Conservation (phyloP, 2,888 invertebrate species). For the Creontiades dilutus region DNA sequence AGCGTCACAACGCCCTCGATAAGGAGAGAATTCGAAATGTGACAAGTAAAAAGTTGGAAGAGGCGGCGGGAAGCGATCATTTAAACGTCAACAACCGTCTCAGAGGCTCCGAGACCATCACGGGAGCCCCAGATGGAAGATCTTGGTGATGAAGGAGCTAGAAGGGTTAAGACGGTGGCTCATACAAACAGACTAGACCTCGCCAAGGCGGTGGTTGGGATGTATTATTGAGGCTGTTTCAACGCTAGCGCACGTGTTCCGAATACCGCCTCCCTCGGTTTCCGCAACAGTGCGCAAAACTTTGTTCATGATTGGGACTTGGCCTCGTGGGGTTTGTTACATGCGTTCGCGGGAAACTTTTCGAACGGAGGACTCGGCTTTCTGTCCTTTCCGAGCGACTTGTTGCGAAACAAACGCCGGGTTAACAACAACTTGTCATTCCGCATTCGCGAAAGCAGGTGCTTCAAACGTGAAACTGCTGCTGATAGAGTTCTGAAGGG, state of each 20-base stretch:
- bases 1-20: neutral
- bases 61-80: slow-evolving; percentile 29
- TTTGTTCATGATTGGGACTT: slow-evolving; percentile 71
- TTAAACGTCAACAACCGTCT: slow-evolving; percentile 40
- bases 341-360: slow-evolving; percentile 66
- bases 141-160: slow-evolving; percentile 23
- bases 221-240: slow-evolving; percentile 70
- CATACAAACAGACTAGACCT: slow-evolving; percentile 51
- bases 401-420: slow-evolving; percentile 5
- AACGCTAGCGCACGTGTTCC: slow-evolving; percentile 66
- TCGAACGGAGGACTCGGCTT: slow-evolving; percentile 40
- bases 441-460: slow-evolving; percentile 3
- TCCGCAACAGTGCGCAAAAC: slow-evolving; percentile 64
- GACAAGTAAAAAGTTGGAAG: slow-evolving; percentile 21
- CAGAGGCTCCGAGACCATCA: neutral
- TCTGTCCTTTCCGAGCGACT: slow-evolving; percentile 35
- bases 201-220: slow-evolving; percentile 26
- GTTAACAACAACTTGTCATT: slow-evolving; percentile 12
- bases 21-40: slow-evolving; percentile 55
- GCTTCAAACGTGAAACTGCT: neutral
- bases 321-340: slow-evolving; percentile 49
- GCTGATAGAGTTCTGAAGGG: neutral
- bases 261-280: slow-evolving; percentile 53
- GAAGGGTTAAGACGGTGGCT: neutral
- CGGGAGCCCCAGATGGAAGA: slow-evolving; percentile 13